phyloP scores from a whole-genome alignment of 2,888 invertebrate species.

The Mythimna pallens region DNA sequence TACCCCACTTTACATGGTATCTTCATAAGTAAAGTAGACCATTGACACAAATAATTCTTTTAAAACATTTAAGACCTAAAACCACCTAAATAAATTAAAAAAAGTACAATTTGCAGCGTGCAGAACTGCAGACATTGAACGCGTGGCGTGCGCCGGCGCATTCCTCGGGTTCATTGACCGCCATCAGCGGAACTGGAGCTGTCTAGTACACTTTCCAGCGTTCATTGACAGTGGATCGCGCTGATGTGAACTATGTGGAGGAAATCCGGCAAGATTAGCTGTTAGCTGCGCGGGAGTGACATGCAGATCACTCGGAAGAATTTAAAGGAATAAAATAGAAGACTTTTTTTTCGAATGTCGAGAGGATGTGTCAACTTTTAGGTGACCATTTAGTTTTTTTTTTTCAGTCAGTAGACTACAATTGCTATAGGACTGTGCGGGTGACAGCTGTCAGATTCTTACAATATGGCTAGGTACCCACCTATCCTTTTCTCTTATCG shows the following conservation, averaged over 20 bases:
- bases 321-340: neutral
- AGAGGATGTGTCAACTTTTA: no score
- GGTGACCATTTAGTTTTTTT: neutral
- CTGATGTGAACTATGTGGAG: constrained; percentile 58
- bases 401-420: no score
- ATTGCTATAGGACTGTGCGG: no score
- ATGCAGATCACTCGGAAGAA: constrained; percentile 19
- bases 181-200: constrained; percentile 64
- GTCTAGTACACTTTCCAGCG: constrained; percentile 68
- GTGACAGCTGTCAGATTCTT: neutral
- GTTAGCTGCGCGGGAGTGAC: neutral
- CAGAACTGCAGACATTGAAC: constrained; percentile 21
- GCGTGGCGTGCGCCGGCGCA: constrained; percentile 53
- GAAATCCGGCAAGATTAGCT: constrained; percentile 54
- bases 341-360: no score
- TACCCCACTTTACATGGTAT: no score
- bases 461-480: no score
- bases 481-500: no score
- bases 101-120: constrained; percentile 13
- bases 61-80: neutral
- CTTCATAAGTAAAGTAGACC: no score
- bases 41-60: no score
- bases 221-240: constrained; percentile 57
- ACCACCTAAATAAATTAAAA: neutral
- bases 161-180: constrained; percentile 71